Evolutionary conservation across 1,140 invertebrate species (phyloP), one percentile per base, ranked within the genome.

Genomic region (Potamilus streckersoni): DNA sequence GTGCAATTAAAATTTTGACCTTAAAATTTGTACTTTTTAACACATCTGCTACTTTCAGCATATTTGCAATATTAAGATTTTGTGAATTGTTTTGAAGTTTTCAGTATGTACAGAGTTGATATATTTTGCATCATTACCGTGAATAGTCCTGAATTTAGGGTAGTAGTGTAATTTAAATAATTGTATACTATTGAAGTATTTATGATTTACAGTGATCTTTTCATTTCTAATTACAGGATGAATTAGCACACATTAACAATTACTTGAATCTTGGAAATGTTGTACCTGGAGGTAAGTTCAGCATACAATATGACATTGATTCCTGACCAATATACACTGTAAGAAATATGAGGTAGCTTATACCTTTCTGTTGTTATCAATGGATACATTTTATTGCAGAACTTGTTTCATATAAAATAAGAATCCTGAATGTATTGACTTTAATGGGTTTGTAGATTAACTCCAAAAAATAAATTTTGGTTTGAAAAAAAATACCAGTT

Each of bases 221-320:
- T 66, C 66, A 20, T 55, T 72, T 56, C 27, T 71, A 65, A 69
- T 74, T 69, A 11, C 78, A 86, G 84, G 83, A 85, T 76, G 85
- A 88, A 76, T 67, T 88, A 59, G 74, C 79, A 55, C 81, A 84
- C 65, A 83, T 88, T n/a, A 86, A 84, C 73, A 86, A 82, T 67
- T 74, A 82, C 56, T 76, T 88, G 14, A 84, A 86, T 71, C 76
- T 83, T 27, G 81, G 84, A 12, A 80, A 77, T 55, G 82, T 83
- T 16, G 75, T 80, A 5, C 79, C 85, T 73, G 87, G 86, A 82
- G 84, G 86, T 87, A 79, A 77, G 81, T 49, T 49, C 38, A 55
- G 15, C 57, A 69, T 55, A 69, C 19, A 55, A 55, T 5, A 11
- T 62, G 60, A 62, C 20, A 62, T 49, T 49, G 11, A 49, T 49